These are phyloP conservation scores for Cheilosia scutellata DNA, from an alignment of 2,888 invertebrate genomes.

Conservation along the genomic window DNA sequence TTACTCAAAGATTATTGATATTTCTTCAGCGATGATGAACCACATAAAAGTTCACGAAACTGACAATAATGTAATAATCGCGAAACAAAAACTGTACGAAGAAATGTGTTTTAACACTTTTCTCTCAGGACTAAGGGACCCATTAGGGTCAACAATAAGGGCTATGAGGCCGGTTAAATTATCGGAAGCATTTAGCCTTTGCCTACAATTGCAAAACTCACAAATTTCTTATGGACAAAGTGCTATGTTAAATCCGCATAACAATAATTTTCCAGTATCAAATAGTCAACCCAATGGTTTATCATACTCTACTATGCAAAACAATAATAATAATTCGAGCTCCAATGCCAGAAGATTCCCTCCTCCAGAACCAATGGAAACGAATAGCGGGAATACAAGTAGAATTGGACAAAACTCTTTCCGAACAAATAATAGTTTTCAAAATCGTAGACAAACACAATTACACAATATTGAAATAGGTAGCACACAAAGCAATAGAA, in stretches of 20 bases:
- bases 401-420: too few species aligned
- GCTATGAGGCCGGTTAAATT: background rate
- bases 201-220: background rate
- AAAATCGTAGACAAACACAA: slow-evolving; percentile 2
- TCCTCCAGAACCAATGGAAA: background rate
- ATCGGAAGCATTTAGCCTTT: background rate
- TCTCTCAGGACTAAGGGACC: background rate
- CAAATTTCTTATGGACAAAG: background rate
- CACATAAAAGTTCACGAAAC: background rate
- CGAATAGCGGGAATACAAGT: background rate
- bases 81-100: too few species aligned
- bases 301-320: background rate
- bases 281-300: background rate
- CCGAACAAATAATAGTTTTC: background rate
- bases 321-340: background rate
- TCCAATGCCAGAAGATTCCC: background rate
- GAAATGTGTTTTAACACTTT: too few species aligned
- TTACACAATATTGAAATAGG: too few species aligned
- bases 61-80: background rate
- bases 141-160: background rate
- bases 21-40: too few species aligned
- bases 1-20: too few species aligned
- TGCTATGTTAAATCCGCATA: background rate
- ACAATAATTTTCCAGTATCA: background rate
- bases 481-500: too few species aligned